A percentile compares a stretch with the other conserved stretches of the same genome.
Conservation (phyloP, 2,113 vertebrate genomes). For the Sebastes fasciatus region DNA sequence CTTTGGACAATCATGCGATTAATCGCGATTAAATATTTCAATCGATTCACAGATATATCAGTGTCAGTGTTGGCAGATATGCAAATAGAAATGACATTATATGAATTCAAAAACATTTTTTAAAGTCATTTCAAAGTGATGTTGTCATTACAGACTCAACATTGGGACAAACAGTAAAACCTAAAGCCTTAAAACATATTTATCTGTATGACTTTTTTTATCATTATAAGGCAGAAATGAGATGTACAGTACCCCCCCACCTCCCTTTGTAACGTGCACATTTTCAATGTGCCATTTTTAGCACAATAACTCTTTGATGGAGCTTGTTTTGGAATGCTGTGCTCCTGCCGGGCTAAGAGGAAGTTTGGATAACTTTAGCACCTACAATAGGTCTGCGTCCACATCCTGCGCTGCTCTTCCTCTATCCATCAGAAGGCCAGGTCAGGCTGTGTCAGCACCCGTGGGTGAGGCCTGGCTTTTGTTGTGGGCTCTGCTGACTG, state of each 20-base stretch:
- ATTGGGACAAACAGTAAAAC: neutral
- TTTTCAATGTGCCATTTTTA: neutral
- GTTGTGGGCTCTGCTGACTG: constrained; percentile 61
- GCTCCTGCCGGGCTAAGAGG: constrained; percentile 32
- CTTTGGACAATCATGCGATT: too few relatives aligned
- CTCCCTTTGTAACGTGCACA: neutral
- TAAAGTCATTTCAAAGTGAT: neutral
- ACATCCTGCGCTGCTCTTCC: constrained; percentile 63
- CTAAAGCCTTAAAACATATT: neutral
- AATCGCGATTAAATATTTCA: too few relatives aligned
- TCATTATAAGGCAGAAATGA: neutral
- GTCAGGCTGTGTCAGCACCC: constrained; percentile 70
- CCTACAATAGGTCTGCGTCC: constrained; percentile 53
- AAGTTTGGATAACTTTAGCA: constrained; percentile 61
- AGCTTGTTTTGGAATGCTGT: constrained; percentile 42
- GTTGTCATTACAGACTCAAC: neutral
- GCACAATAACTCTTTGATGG: constrained; percentile 39
- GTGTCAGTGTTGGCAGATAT: neutral
- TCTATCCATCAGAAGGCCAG: constrained; percentile 40
- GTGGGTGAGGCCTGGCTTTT: constrained; percentile 51
- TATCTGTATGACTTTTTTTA: neutral
- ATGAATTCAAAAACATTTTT: neutral
- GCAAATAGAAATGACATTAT: neutral
- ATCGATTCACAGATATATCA: neutral
- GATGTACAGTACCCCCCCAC: neutral